Evolutionary conservation across 2,888 invertebrate genomes (phyloP), one percentile per base, ranked within the genome.

Genomic region (Tachystola acroxantha): DNA sequence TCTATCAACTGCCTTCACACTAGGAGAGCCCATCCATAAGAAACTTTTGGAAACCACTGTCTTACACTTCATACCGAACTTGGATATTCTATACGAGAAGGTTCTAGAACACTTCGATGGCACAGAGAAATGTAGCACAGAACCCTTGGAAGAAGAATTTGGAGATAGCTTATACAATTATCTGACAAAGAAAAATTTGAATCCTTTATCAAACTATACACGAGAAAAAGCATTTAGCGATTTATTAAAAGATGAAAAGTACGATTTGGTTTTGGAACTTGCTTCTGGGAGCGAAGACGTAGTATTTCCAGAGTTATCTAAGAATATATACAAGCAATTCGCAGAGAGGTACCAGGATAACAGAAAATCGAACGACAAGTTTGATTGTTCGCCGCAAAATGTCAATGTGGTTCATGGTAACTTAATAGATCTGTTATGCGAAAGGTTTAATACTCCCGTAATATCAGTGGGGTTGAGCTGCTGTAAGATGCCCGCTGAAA

Each of bases 401-500:
- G 39, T 42, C 3, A 60, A 66, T 50, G 32, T 53, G 0, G 59
- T 53, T 0, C 88, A 89, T 34, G 87, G 87, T 0, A 78, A 89
- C 22, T 55, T 91, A 46, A 89, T 89, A 3, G 91, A 89, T 64
- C 73, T 88, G 35, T 64, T 94, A 10, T 89, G 89, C 45, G 89
- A 90, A 16, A 86, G 90, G 54, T 93, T 89, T 51, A 85, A 89
- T 34, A 86, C 90, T 1, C 92, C 94, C 0, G 81, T 94, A 63
- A 82, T 93, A 32, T 91, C 93, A 0, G 88, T 92, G 2, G 93
- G 94, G 10, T 69, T 96, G 14, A 92, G 92, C 36, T 96, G 96
- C 57, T 96, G 96, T 63, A 93, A 93, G 51, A 94, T 94, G 89
- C 96, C 96, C 0, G 58, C 70, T 0, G 86, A 90, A n/a, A 72